Base-by-base conservation (phyloP, 2,797 vertebrate species). In the Leuciscus waleckii region DNA sequence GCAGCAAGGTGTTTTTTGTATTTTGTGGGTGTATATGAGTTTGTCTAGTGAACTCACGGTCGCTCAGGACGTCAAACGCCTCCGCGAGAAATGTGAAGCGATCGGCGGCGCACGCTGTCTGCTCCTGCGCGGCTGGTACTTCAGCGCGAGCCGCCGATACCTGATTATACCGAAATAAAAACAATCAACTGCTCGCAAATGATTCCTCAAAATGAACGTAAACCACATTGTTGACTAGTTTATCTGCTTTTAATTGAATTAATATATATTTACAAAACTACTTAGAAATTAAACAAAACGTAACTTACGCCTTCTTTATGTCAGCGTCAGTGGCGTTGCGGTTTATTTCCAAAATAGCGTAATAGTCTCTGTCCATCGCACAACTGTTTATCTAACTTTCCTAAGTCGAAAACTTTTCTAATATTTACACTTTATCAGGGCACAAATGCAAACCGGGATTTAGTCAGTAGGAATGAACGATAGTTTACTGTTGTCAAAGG, bases 1-100 rank as follows among this genome's bases (percentile, higher is more conserved):
- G 23, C n/a, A n/a, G 51, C 56, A 21, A 6, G 21, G 16, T 75
- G 13, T 9, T 37, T 4, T 54, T 29, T 56, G 16, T 17, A n/a
- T 61, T 77, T 19, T 10, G 23, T 67, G 7, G 14, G 9, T 67
- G 63, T 35, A 17, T 7, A 70, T 41, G 43, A 46, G 43, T 46
- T 41, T 43, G 37, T 43, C 41, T 21, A 8, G 61, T 67, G 10
- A 83, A 93, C 98, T 97, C 86, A 99, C 98, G 94, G 93, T 99
- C 97, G 17, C 97, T 97, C 82, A 99, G 92, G 51, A 99, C 97
- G 2, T 99, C 97, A 9, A 97, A 99, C 69, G 98, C 98, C 91
- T 99, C 98, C 0, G 96, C 95, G 83, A 99, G 92, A 82, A 95
- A 92, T 39, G 39, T 87, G 92, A 99, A 98, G 21, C 69, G 95